These are phyloP conservation scores for Trididemnum miniatum DNA, from an alignment of 23 tunicate species.

Conservation along the genomic window DNA sequence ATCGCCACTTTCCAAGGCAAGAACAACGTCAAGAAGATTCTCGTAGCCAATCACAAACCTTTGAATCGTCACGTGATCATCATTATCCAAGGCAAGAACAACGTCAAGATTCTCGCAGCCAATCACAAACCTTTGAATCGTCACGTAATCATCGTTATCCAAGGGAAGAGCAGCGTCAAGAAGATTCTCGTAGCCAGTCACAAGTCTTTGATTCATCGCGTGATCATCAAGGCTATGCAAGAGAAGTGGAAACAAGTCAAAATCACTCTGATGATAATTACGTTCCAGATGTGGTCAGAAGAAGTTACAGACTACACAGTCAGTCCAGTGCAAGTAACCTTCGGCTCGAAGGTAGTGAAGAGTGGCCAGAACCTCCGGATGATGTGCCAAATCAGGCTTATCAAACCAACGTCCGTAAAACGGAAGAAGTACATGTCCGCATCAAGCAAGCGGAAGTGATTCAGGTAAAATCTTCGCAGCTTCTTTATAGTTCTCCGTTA, in stretches of 20 bases:
- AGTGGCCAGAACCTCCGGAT: conserved; percentile 27
- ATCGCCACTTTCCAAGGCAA: neutral
- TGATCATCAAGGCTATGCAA: neutral
- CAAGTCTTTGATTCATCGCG: neutral
- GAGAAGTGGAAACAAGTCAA: neutral
- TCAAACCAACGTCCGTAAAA: too few species aligned
- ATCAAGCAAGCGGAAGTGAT: too few species aligned
- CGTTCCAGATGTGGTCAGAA: conserved; percentile 60
- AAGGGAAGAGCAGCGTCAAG: neutral
- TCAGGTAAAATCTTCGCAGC: too few species aligned
- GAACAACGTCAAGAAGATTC: neutral
- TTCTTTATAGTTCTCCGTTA: too few species aligned
- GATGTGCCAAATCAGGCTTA: too few species aligned
- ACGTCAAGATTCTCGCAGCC: too few species aligned
- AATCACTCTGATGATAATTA: conserved; percentile 32
- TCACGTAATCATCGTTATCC: neutral
- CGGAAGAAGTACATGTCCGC: too few species aligned
- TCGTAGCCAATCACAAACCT: neutral
- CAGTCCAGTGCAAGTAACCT: neutral
- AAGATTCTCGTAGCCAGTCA: neutral
- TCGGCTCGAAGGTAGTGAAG: neutral
- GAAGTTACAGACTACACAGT: neutral
- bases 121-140: neutral
- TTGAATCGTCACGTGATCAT: neutral
- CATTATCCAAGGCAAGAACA: too few species aligned